Evolutionary conservation across 1,140 invertebrate species (phyloP).

Genomic region (Drosophila setifemur): DNA sequence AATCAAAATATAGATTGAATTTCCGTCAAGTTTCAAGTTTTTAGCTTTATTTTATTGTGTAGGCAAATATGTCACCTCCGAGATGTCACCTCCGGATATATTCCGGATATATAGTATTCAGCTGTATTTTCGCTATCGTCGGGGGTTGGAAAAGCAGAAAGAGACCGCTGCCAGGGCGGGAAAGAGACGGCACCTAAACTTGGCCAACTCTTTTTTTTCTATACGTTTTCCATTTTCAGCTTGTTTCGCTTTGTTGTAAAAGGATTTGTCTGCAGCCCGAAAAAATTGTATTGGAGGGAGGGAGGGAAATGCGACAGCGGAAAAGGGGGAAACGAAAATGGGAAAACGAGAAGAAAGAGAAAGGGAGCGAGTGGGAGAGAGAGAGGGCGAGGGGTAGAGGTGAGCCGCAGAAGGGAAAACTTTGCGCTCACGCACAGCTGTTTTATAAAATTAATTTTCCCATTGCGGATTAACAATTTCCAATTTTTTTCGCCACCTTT

Average conservation of each 20-base stretch:
- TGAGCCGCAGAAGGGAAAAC: constrained; percentile 21
- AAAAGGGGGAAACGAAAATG: background rate
- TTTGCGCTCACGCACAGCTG: constrained; percentile 59
- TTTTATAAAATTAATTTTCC: constrained; percentile 82
- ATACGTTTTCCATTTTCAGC: constrained; percentile 38
- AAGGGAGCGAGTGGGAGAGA: background rate
- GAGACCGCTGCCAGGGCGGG: background rate
- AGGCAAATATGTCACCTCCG: too few species aligned
- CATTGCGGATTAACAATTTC: constrained; percentile 81
- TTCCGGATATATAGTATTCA: constrained; percentile 50
- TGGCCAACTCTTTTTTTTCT: constrained; percentile 43
- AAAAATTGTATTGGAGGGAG: background rate
- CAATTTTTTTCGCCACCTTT: constrained; percentile 41
- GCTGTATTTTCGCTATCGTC: constrained; percentile 49
- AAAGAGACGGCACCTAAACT: constrained; percentile 41
- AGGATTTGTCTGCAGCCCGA: constrained; percentile 28
- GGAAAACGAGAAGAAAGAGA: background rate
- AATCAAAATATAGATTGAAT: too few species aligned
- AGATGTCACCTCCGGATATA: constrained; percentile 5
- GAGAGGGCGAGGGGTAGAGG: background rate
- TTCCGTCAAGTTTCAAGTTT: too few species aligned
- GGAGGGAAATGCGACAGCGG: background rate
- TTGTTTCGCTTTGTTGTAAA: constrained; percentile 29
- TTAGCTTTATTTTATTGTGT: too few species aligned
- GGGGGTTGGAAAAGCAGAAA: constrained; percentile 41